A percentile compares a stretch with the other conserved stretches of the same genome.
phyloP scores from a whole-genome alignment of 2,113 vertebrate species.

The Albula glossodonta region DNA sequence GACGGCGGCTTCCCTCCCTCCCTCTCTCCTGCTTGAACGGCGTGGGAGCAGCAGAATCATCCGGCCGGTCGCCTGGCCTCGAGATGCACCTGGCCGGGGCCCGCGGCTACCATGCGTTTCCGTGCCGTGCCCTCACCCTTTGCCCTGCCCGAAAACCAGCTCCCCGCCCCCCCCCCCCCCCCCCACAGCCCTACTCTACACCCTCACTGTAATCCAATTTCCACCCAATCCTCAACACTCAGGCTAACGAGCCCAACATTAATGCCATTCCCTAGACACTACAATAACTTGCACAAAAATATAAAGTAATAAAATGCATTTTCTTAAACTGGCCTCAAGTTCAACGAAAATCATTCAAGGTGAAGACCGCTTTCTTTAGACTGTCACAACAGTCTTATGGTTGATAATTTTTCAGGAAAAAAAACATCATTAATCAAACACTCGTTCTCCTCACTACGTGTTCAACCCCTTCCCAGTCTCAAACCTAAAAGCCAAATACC shows the following conservation, averaged over 20 bases:
- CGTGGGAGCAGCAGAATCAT: no score
- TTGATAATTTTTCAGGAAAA: no score
- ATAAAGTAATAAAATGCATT: no score
- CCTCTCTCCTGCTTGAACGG: neutral
- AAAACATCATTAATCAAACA: neutral
- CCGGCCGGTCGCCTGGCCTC: no score
- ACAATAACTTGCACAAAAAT: no score
- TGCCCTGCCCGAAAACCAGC: neutral
- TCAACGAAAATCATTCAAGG: no score
- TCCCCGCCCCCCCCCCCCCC: no score
- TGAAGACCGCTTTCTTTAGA: no score
- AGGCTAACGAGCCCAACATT: conserved; percentile 15
- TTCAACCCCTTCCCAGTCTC: neutral
- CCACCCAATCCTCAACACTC: neutral
- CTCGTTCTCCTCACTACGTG: neutral
- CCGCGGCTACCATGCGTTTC: neutral
- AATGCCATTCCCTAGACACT: neutral
- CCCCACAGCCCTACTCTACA: no score
- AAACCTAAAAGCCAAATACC: neutral
- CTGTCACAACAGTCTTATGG: neutral
- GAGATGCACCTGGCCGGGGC: no score
- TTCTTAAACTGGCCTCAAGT: no score
- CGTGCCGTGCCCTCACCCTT: no score
- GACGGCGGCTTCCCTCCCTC: neutral
- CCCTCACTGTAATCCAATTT: neutral